Evolutionary conservation across 1,140 invertebrate species (phyloP).

Genomic region (Eupeodes corollae): DNA sequence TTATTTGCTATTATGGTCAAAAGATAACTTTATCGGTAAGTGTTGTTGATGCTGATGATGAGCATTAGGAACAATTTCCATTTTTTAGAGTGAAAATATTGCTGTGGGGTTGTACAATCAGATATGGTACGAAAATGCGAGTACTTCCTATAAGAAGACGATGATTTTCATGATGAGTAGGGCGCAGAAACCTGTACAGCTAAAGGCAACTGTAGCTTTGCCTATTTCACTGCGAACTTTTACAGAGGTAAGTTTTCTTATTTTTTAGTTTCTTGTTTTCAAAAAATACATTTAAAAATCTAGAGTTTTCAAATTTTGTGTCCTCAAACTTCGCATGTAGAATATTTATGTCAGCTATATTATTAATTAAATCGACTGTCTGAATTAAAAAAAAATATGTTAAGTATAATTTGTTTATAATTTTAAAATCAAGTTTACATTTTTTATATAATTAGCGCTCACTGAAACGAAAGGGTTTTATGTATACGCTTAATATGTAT

Average conservation of each 20-base stretch:
- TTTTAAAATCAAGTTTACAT: no score
- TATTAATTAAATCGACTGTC: no score
- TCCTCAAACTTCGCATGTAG: no score
- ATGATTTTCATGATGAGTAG: conserved; percentile 16
- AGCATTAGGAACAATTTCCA: background rate
- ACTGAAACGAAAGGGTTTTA: no score
- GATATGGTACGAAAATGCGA: conserved; percentile 14
- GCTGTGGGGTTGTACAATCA: conserved; percentile 19
- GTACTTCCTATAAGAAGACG: conserved; percentile 16
- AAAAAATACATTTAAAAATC: no score
- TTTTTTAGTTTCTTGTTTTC: background rate
- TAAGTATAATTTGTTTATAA: no score
- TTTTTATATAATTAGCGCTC: no score
- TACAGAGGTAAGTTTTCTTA: conserved; percentile 14
- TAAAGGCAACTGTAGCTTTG: conserved; percentile 19
- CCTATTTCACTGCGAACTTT: conserved; percentile 19
- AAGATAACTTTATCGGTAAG: conserved; percentile 18
- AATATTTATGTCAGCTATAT: no score
- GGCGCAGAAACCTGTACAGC: conserved; percentile 14
- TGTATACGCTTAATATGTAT: no score
- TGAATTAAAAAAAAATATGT: no score
- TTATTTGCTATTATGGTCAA: conserved; percentile 23
- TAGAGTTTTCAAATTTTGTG: no score
- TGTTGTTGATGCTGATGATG: background rate
- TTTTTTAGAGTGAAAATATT: conserved; percentile 16